phyloP scores from a whole-genome alignment of 2,888 invertebrate species.

The Apamea anceps region DNA sequence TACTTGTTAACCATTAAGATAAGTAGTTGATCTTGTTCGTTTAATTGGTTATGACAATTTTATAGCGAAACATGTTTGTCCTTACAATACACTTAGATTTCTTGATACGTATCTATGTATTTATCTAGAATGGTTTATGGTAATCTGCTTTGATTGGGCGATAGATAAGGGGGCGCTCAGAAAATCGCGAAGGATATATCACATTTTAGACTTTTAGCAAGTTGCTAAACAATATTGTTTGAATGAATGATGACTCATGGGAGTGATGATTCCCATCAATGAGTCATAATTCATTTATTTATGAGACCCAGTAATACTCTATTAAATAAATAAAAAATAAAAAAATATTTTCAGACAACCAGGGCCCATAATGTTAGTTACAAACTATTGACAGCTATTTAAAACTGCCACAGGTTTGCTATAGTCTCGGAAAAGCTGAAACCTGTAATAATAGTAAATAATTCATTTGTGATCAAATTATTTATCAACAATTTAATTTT shows the following conservation, averaged over 20 bases:
- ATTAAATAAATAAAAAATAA: too few species aligned
- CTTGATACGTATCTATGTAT: conserved; percentile 19
- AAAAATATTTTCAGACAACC: too few species aligned
- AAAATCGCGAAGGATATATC: neutral
- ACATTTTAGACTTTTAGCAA: too few species aligned
- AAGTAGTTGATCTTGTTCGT: conserved; percentile 34
- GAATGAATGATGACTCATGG: too few species aligned
- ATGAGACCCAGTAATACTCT: neutral
- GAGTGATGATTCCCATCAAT: too few species aligned
- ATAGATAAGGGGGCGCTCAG: neutral
- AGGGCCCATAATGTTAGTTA: too few species aligned
- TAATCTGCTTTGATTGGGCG: conserved; percentile 26
- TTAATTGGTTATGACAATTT: conserved; percentile 35
- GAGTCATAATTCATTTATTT: too few species aligned
- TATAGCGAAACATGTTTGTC: conserved; percentile 21
- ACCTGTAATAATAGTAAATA: neutral
- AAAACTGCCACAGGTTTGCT: neutral
- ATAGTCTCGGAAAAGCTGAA: neutral
- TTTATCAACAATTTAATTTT: neutral
- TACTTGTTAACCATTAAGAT: conserved; percentile 21
- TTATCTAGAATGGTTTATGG: conserved; percentile 34
- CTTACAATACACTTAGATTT: conserved; percentile 9
- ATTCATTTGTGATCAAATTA: neutral
- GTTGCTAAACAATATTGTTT: too few species aligned
- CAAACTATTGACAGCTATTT: neutral